phyloP scores from a whole-genome alignment of 2,888 invertebrate genomes.

The Uropetala carovei region DNA sequence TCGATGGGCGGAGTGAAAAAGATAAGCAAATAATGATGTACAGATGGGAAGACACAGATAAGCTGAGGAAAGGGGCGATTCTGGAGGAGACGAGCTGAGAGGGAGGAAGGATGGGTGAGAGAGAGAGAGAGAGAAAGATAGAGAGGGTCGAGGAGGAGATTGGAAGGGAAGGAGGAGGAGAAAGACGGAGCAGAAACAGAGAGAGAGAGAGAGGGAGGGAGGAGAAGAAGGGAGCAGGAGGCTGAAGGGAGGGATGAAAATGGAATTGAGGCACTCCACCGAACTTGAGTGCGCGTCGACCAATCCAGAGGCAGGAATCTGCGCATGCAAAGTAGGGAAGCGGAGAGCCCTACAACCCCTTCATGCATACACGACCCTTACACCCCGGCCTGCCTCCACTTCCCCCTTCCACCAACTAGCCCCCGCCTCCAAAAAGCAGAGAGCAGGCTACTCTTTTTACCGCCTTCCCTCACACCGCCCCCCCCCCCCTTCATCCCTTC shows the following conservation, averaged over 20 bases:
- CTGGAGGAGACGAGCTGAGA: neutral
- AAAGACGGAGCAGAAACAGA: neutral
- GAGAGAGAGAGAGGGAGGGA: neutral
- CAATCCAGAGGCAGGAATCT: constrained; percentile 30
- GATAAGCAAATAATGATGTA: constrained; percentile 35
- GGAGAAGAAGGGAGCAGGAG: neutral
- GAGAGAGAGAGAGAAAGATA: neutral
- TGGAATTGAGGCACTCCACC: constrained; percentile 53
- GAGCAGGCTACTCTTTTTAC: neutral
- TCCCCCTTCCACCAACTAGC: neutral
- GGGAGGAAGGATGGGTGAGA: neutral
- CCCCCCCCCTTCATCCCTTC: too few species aligned
- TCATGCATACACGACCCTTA: constrained; percentile 11
- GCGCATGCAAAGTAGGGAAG: constrained; percentile 57
- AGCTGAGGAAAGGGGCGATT: neutral
- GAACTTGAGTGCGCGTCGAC: constrained; percentile 33
- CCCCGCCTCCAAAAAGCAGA: neutral
- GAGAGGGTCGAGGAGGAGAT: neutral
- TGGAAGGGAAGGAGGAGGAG: neutral
- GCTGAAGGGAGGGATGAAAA: constrained; percentile 28
- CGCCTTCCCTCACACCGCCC: too few species aligned
- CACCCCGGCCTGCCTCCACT: neutral
- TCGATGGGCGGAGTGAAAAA: neutral
- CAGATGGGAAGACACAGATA: constrained; percentile 17
- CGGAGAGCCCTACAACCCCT: constrained; percentile 24